A percentile compares a stretch with the other conserved stretches of the same genome.
Conservation (phyloP, 2,888 invertebrate species). For the Smittia aterrima region DNA sequence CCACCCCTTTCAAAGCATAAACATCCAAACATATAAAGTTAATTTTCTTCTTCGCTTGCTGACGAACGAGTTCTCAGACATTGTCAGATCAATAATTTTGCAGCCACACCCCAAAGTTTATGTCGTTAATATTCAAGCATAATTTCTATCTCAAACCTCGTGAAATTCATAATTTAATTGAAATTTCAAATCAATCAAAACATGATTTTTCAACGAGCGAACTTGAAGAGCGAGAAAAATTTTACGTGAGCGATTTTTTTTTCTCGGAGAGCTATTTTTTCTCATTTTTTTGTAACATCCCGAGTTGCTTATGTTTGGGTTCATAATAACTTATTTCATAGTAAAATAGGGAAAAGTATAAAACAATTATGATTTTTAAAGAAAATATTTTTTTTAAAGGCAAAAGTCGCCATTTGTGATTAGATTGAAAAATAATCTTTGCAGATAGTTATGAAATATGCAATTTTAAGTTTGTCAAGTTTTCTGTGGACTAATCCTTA, state of each 20-base stretch:
- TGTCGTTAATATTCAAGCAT: background rate
- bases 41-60: conserved; percentile 30
- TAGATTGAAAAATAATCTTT: too few relatives aligned
- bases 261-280: background rate
- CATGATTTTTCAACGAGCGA: background rate
- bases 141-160: background rate
- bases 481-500: background rate
- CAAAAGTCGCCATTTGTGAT: too few relatives aligned
- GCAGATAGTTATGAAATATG: too few relatives aligned
- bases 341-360: background rate
- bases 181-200: conserved; percentile 35
- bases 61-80: conserved; percentile 17
- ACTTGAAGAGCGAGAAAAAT: background rate
- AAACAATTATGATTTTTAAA: too few relatives aligned
- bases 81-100: conserved; percentile 41
- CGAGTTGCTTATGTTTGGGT: background rate
- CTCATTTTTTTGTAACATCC: conserved; percentile 4
- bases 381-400: too few relatives aligned
- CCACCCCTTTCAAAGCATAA: background rate
- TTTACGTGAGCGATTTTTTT: conserved; percentile 23
- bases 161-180: conserved; percentile 7
- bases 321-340: too few relatives aligned
- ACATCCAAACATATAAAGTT: conserved; percentile 33
- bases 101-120: conserved; percentile 34
- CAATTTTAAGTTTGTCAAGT: too few relatives aligned